Evolutionary conservation across 2,888 invertebrate species (phyloP), one percentile per base, ranked within the genome.

Genomic region (Polymixis lichenea): DNA sequence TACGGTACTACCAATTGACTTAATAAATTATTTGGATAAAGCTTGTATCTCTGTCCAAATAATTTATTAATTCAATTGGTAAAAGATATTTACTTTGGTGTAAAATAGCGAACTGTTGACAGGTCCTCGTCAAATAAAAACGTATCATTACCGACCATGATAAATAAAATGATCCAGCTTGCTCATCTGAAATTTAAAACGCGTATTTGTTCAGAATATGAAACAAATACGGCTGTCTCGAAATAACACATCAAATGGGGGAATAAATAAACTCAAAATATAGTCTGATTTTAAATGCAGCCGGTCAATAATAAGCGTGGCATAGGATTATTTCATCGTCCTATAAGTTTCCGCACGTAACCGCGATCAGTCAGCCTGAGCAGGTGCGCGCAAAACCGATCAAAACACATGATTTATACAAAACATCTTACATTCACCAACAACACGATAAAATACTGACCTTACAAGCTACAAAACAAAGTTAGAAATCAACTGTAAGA

Each of bases 321-420:
- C 80, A 85, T 84, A 85, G 75, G 80, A 88, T 88, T 89, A 89
- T 89, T 88, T 88, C 87, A 86, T 91, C 88, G 86, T 81, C 85
- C 72, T 90, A 87, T 89, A 90, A 90, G 88, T 90, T 89, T 89
- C 87, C 86, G 89, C 91, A 90, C 92, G 91, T 92, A 88, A 83
- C 88, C 87, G 82, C 90, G 90, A 92, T 93, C 93, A 92, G 90
- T 93, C 93, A 93, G 87, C 87, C 91, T 83, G 83, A 85, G 93
- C 94, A 94, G 94, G 93, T 94, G 94, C 93, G 89, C 89, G 58
- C 70, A 87, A 88, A 89, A 89, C 82, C 87, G 85, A 86, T 85
- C 86, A 83, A 75, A 80, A 89, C 86, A 77, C 84, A 77, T 64
- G 76, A 72, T 83, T 78, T 82, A 79, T 77, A 86, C 78, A 83